Evolutionary conservation across 2,888 invertebrate genomes (phyloP), one percentile per base, ranked within the genome.

Genomic region (Mythimna ferrago): DNA sequence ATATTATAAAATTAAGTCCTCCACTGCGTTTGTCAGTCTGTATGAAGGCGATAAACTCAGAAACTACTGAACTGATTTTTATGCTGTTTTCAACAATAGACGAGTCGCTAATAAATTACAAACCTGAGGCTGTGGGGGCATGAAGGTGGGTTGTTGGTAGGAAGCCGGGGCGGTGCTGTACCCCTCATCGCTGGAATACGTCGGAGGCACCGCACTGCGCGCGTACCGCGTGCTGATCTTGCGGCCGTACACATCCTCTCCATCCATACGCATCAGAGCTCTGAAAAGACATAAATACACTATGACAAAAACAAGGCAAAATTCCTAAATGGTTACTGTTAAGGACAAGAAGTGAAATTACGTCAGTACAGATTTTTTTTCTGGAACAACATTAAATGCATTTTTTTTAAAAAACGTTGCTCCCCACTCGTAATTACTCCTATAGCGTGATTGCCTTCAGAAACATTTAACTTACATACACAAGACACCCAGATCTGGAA

Each of bases 231-330:
- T 96, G 85, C 93, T 92, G 73, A 96, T 98, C 94, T 98, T 98
- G 79, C 97, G 97, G 19, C 98, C 98, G 94, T 97, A 98, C 66
- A 98, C 98, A 95, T 98, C 97, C 92, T 98, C 98, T 76, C 98
- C 98, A 89, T 98, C 98, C 97, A 98, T 98, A 89, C 98, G 97
- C 92, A 98, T 98, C 89, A 98, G 96, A 81, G 98, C 98, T 94
- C 98, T 98, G 90, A 10, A 61, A 75, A 71, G 6, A 73, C 14
- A 56, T 10, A 41, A 16, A 9, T 44, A 41, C 14, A 26, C 51
- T 54, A 73, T 6, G 6, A 35, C 7, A 10, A 58, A 71, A 35
- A 54, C 19, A 19, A 56, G 16, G 7, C 0, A 44, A 44, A 68
- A 63, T 38, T 35, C 2, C 38, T 1, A 16, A 14, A n/a, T 38